Evolutionary conservation across 2,797 vertebrate species (phyloP).

Genomic region (Danio jaintianensis): DNA sequence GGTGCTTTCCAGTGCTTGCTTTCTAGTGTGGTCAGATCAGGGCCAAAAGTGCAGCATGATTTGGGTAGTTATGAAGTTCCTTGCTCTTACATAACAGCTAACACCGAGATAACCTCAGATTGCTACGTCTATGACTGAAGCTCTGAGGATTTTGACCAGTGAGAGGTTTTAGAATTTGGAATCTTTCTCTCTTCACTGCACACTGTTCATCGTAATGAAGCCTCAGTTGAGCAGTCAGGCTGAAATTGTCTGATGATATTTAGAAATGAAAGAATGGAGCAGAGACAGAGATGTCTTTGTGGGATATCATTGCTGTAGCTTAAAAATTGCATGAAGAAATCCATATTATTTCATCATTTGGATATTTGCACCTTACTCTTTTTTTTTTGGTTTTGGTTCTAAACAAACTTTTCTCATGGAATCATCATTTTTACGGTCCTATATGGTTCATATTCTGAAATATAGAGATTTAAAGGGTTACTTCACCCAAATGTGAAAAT

Average conservation of each 20-base stretch:
- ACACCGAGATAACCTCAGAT: constrained; percentile 26
- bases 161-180: constrained; percentile 33
- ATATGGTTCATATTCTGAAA: too few species aligned
- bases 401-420: too few species aligned
- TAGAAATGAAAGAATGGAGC: neutral
- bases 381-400: too few species aligned
- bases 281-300: constrained; percentile 26
- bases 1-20: constrained; percentile 4
- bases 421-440: too few species aligned
- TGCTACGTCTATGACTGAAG: constrained; percentile 19
- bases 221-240: constrained; percentile 15
- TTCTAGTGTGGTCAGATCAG: constrained; percentile 22
- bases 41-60: constrained; percentile 15
- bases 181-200: constrained; percentile 31
- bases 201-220: constrained; percentile 33
- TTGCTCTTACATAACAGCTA: constrained; percentile 39
- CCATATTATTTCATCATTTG: neutral
- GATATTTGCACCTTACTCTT: neutral
- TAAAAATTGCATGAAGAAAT: neutral
- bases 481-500: too few species aligned
- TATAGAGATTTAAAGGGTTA: too few species aligned
- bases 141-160: constrained; percentile 33
- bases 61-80: constrained; percentile 10
- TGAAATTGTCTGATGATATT: neutral
- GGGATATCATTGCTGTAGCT: neutral